These are phyloP conservation scores for Erpetoichthys calabaricus DNA, from an alignment of 2,797 vertebrate species.

Conservation along the genomic window DNA sequence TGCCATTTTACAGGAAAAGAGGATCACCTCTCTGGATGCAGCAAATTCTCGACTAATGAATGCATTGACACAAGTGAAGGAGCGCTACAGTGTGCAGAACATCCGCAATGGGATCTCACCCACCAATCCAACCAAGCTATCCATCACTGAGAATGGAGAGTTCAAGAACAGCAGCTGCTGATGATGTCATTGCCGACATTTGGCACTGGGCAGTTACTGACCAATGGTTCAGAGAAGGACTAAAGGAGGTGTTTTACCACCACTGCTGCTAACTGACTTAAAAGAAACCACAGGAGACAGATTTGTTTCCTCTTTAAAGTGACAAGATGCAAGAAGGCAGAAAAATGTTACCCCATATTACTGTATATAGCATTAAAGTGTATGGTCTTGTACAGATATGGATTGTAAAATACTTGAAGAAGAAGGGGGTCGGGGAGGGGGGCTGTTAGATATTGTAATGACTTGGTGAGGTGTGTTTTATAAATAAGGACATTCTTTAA, in stretches of 20 bases:
- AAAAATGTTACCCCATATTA: slow-evolving; percentile 23
- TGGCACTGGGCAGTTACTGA: not conserved
- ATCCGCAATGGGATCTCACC: slow-evolving; percentile 80
- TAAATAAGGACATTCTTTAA: slow-evolving; percentile 18
- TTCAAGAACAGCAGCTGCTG: slow-evolving; percentile 96
- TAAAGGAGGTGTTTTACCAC: not conserved
- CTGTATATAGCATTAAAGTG: slow-evolving; percentile 43
- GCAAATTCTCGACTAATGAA: slow-evolving; percentile 87
- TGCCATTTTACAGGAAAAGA: slow-evolving; percentile 69
- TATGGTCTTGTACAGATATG: slow-evolving; percentile 54
- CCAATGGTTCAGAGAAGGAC: not conserved
- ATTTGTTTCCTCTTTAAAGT: not conserved
- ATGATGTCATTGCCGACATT: slow-evolving; percentile 14
- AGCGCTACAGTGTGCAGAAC: slow-evolving; percentile 73
- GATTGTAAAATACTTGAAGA: slow-evolving; percentile 16
- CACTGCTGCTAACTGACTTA: not conserved
- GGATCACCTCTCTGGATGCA: slow-evolving; percentile 79
- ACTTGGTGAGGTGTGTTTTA: slow-evolving; percentile 21
- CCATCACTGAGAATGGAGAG: slow-evolving; percentile 96
- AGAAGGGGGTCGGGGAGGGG: slow-evolving; percentile 8
- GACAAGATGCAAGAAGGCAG: not conserved
- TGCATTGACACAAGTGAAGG: slow-evolving; percentile 89
- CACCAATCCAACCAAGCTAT: slow-evolving; percentile 84
- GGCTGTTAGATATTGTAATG: slow-evolving; percentile 11
- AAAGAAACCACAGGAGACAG: not conserved